Evolutionary conservation across 2,888 invertebrate species (phyloP), one percentile per base, ranked within the genome.

Genomic region (Gryllus longicercus): DNA sequence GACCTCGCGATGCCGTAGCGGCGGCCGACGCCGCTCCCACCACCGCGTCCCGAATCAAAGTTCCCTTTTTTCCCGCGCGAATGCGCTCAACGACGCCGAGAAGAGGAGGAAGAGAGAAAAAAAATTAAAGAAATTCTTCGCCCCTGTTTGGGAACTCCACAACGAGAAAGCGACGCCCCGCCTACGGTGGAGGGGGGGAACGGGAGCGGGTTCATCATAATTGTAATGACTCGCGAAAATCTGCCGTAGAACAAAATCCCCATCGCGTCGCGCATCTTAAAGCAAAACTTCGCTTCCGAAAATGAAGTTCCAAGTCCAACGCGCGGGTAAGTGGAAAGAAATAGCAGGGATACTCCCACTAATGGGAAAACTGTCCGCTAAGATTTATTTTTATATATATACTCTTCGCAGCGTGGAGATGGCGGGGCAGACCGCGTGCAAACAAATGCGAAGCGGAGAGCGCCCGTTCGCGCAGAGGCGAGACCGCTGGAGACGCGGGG

Each of bases 141-240:
- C 63, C n/a, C 63, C n/a, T 63, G 63, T 63, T 63, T 63, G 63
- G 63, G n/a, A 63, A 63, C 63, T 63, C 63, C 4, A 63, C n/a
- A n/a, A 63, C 63, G n/a, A 38, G 38, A 38, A 38, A 38, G 38
- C 38, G 38, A 8, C 38, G 38, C 8, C 38, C 0, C 38, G 38
- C 38, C 63, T 63, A n/a, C 63, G 63, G 5, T 11, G 14, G 14
- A 4, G 16, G 5, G 11, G 1, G 63, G 51, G 16, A 11, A 51
- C 51, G 16, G n/a, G 63, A 11, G 14, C 16, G 63, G 63, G 63
- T 63, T 63, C 63, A 63, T 63, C 63, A 63, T 63, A 63, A 63
- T 63, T 63, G 63, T 63, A 63, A 63, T 63, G 63, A 63, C 63
- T 63, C 63, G 63, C 63, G 63, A 63, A 63, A 63, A 63, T 63